Conservation (phyloP, 1,140 invertebrate species). For the Dendrolimus punctatus region DNA sequence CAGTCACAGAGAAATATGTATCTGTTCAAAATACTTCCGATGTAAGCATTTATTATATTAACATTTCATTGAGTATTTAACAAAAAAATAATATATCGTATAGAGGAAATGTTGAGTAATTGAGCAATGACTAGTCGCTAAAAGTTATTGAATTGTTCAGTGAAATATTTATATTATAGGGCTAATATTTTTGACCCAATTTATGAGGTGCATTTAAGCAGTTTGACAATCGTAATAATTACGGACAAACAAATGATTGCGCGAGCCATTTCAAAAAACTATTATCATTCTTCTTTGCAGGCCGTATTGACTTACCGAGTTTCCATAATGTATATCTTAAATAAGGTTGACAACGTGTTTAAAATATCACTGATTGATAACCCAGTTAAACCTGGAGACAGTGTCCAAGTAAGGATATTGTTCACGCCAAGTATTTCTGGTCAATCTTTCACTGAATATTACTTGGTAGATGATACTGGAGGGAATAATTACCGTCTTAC, state of each 20-base stretch:
- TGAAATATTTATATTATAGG: too few species aligned
- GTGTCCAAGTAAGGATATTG: constrained; percentile 31
- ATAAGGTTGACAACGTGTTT: constrained; percentile 50
- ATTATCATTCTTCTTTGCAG: constrained; percentile 28
- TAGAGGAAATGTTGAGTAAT: too few species aligned
- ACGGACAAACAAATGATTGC: too few species aligned
- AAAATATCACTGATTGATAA: constrained; percentile 39
- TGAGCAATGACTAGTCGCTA: too few species aligned
- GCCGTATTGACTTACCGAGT: constrained; percentile 40
- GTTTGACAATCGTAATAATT: too few species aligned
- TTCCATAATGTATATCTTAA: constrained; percentile 42
- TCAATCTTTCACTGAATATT: constrained; percentile 55
- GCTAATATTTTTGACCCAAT: too few species aligned
- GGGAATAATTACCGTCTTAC: constrained; percentile 46
- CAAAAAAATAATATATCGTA: constrained; percentile 3
- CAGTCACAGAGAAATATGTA: constrained; percentile 30
- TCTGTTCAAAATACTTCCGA: constrained; percentile 36
- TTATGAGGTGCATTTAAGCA: too few species aligned
- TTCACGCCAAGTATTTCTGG: constrained; percentile 40
- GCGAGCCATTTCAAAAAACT: too few species aligned
- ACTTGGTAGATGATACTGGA: constrained; percentile 43
- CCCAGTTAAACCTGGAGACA: constrained; percentile 30
- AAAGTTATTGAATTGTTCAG: too few species aligned
- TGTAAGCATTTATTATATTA: constrained; percentile 21
- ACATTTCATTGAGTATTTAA: background rate